Evolutionary conservation across 2,113 vertebrate genomes (phyloP).

Genomic region (Elgaria multicarinata): DNA sequence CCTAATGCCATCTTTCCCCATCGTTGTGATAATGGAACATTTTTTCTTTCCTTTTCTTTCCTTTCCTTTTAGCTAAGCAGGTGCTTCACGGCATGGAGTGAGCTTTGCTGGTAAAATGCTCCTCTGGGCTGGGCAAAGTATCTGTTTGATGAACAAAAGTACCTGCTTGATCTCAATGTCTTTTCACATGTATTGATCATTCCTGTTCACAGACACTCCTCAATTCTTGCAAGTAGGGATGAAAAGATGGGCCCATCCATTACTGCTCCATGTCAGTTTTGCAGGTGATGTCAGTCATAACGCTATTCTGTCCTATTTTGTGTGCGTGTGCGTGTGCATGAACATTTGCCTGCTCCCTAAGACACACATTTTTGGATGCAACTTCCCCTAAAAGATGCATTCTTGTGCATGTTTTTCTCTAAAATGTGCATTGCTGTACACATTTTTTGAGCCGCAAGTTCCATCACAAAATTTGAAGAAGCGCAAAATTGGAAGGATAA

Average conservation of each 20-base stretch:
- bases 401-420: not conserved
- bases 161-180: not conserved
- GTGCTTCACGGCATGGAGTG: not conserved
- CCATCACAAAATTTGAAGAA: not conserved
- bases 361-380: too few relatives aligned
- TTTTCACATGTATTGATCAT: not conserved
- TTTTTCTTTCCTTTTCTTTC: not conserved
- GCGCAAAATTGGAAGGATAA: not conserved
- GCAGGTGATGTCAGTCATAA: not conserved
- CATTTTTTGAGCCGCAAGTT: not conserved
- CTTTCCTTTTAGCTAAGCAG: not conserved
- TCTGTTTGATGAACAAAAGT: accelerated
- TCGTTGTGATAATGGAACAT: not conserved
- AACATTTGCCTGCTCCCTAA: not conserved
- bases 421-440: not conserved
- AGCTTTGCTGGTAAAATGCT: not conserved
- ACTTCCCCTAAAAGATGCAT: too few relatives aligned
- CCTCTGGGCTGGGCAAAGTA: accelerated
- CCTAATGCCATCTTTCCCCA: not conserved
- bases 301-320: not conserved
- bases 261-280: not conserved
- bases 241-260: not conserved
- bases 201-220: too few relatives aligned
- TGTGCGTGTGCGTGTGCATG: not conserved
- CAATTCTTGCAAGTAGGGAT: not conserved